A percentile compares a stretch with the other conserved stretches of the same genome.
Evolutionary conservation across 2,797 vertebrate species (phyloP).

Genomic region (Xenopus petersii): DNA sequence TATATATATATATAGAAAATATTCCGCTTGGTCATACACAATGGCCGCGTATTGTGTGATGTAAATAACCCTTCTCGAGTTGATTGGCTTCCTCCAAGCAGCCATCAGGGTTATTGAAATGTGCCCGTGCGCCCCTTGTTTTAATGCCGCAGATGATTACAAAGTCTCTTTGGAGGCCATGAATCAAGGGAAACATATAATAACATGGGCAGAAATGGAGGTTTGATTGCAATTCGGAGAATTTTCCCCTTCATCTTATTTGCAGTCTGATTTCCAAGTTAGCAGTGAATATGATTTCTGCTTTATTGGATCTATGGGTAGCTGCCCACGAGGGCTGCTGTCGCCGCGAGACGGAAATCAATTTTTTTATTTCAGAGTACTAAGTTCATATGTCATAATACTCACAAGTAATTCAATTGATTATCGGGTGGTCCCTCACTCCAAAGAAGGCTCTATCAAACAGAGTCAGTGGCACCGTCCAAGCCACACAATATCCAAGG

Average conservation of each 20-base stretch:
- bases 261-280: constrained; percentile 61
- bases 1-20: too few relatives aligned
- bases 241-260: constrained; percentile 54
- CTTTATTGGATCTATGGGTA: constrained; percentile 51
- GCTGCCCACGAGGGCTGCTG: constrained; percentile 38
- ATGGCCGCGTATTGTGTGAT: constrained; percentile 57
- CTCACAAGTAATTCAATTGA: too few relatives aligned
- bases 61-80: constrained; percentile 67
- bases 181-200: constrained; percentile 70
- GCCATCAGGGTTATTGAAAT: constrained; percentile 85
- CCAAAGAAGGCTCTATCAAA: too few relatives aligned
- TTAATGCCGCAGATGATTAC: constrained; percentile 74
- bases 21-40: too few relatives aligned
- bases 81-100: constrained; percentile 73
- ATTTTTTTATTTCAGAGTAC: constrained; percentile 53
- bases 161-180: constrained; percentile 69
- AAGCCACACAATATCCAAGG: too few relatives aligned
- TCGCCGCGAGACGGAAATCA: constrained; percentile 48
- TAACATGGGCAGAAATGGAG: constrained; percentile 62
- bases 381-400: constrained; percentile 50
- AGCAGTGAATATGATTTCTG: constrained; percentile 52
- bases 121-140: constrained; percentile 75
- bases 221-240: constrained; percentile 68
- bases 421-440: too few relatives aligned
- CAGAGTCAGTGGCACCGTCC: too few relatives aligned